Evolutionary conservation across 2,797 vertebrate species (phyloP).

Genomic region (Rhynchonycteris naso): DNA sequence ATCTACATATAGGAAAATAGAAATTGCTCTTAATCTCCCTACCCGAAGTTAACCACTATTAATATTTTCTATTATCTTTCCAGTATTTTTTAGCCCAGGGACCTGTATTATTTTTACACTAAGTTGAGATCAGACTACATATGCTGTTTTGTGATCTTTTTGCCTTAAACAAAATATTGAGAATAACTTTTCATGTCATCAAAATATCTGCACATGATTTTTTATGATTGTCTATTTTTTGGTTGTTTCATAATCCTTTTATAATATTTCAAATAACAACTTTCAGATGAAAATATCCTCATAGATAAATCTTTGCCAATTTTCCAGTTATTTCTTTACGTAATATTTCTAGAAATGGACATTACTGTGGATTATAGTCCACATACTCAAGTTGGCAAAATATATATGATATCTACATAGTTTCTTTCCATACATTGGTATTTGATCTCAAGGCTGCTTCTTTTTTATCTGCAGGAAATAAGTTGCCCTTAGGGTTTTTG

Average conservation of each 20-base stretch:
- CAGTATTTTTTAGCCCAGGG: background rate
- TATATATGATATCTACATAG: background rate
- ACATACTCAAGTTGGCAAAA: constrained; percentile 20
- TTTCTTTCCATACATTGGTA: background rate
- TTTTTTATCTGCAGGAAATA: background rate
- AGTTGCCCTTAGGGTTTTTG: background rate
- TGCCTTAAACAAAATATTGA: background rate
- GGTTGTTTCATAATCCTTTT: background rate
- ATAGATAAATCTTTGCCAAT: background rate
- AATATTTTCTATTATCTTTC: constrained; percentile 22
- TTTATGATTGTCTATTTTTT: background rate
- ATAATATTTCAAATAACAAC: background rate
- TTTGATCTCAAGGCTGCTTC: background rate
- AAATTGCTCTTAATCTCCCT: background rate
- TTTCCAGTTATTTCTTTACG: background rate
- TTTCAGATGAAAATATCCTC: background rate
- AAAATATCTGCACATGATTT: background rate
- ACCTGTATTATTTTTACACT: background rate
- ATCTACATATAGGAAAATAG: background rate
- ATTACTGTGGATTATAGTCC: background rate
- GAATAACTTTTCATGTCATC: background rate
- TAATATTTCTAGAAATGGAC: background rate
- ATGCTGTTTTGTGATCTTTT: background rate
- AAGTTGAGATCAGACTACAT: background rate
- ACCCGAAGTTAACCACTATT: background rate